Conservation (phyloP, 2,113 vertebrate species). For the Struthio camelus region DNA sequence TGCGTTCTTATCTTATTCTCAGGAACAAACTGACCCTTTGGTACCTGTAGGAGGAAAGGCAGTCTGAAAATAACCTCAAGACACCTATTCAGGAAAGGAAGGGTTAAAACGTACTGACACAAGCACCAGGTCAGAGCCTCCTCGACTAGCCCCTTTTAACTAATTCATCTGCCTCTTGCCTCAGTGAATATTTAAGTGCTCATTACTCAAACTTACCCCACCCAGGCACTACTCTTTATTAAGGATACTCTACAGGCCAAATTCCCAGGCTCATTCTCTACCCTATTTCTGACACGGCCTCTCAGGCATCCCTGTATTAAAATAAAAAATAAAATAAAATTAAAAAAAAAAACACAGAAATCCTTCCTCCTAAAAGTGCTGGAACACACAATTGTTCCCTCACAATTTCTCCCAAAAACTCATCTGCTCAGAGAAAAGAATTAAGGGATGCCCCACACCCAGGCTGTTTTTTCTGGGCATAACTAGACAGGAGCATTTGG, state of each 20-base stretch:
- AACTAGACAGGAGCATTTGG: neutral
- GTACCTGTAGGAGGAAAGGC: neutral
- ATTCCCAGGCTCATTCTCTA: neutral
- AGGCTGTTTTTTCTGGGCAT: neutral
- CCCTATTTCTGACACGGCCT: neutral
- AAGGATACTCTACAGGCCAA: neutral
- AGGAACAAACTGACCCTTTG: neutral
- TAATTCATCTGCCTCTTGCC: neutral
- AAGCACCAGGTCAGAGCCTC: neutral
- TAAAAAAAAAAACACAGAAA: neutral
- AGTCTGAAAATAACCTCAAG: neutral
- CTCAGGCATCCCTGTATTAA: neutral
- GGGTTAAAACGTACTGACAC: neutral
- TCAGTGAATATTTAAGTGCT: neutral
- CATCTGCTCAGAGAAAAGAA: neutral
- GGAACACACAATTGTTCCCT: neutral
- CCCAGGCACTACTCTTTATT: neutral
- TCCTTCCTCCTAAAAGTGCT: neutral
- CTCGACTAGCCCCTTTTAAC: neutral
- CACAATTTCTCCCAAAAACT: neutral
- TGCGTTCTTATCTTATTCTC: neutral
- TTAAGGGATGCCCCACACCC: neutral
- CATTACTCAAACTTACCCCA: neutral
- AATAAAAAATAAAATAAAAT: neutral
- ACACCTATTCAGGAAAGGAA: neutral